A percentile compares a stretch with the other conserved stretches of the same genome.
Conservation (phyloP, 2,797 vertebrate genomes). For the Rhinogobio ventralis region DNA sequence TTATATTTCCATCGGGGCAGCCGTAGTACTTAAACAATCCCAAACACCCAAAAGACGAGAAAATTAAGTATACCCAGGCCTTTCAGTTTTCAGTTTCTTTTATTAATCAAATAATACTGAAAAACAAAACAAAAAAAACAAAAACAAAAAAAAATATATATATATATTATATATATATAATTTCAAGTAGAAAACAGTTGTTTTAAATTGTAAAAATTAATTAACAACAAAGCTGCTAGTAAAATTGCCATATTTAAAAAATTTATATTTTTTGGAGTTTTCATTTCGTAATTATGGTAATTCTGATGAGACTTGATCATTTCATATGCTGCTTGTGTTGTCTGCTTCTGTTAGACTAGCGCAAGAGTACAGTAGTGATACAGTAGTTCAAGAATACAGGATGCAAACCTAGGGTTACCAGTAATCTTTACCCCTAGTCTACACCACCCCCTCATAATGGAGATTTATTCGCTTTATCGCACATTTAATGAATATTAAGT, state of each 20-base stretch:
- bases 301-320: not conserved
- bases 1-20: no score
- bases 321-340: not conserved
- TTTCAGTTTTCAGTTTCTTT: no score
- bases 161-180: no score
- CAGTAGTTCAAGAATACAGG: not conserved
- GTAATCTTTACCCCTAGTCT: not conserved
- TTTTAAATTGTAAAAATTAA: not conserved
- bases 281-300: not conserved
- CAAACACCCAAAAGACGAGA: no score
- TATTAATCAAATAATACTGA: no score
- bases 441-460: not conserved
- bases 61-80: no score
- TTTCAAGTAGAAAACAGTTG: no score
- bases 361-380: not conserved
- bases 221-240: not conserved
- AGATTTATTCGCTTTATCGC: constrained; percentile 4
- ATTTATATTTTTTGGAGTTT: not conserved
- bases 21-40: no score
- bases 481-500: constrained; percentile 59
- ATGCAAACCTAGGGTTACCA: not conserved
- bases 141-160: no score
- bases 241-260: no score
- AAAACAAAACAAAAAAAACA: no score
- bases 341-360: not conserved